Conservation (phyloP, 23 tunicate genomes). For the Ciona savignyi region DNA sequence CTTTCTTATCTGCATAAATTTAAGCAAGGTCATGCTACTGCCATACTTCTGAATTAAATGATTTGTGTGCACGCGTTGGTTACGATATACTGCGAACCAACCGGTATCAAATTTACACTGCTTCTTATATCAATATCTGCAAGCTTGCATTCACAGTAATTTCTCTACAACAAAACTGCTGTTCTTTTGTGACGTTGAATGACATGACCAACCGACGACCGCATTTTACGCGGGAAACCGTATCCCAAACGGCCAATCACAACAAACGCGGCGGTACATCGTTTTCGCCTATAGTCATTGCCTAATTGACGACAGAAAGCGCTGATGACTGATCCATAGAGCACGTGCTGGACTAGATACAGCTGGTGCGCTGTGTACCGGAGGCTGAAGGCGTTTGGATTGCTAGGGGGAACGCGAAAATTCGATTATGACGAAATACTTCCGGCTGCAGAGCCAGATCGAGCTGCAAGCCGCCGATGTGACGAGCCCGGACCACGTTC, state of each 20-base stretch:
- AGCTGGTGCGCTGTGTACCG: not conserved
- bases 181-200: too few relatives aligned
- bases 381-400: not conserved
- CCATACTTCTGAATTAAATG: too few relatives aligned
- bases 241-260: not conserved
- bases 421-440: not conserved
- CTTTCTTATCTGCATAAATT: not conserved
- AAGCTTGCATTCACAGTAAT: too few relatives aligned
- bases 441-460: not conserved
- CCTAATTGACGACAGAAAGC: not conserved
- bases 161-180: too few relatives aligned
- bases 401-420: not conserved
- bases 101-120: too few relatives aligned
- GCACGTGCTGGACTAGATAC: not conserved
- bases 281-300: not conserved
- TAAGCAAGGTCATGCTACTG: not conserved
- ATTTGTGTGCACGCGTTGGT: too few relatives aligned
- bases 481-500: not conserved
- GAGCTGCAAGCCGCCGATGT: not conserved
- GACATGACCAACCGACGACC: slow-evolving; percentile 1
- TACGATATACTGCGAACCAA: too few relatives aligned
- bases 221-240: not conserved
- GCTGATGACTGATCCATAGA: not conserved
- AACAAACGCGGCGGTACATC: not conserved
- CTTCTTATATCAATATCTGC: too few relatives aligned